These are phyloP conservation scores for Prosapia bicincta DNA, from an alignment of 2,888 invertebrate genomes.

Conservation along the genomic window DNA sequence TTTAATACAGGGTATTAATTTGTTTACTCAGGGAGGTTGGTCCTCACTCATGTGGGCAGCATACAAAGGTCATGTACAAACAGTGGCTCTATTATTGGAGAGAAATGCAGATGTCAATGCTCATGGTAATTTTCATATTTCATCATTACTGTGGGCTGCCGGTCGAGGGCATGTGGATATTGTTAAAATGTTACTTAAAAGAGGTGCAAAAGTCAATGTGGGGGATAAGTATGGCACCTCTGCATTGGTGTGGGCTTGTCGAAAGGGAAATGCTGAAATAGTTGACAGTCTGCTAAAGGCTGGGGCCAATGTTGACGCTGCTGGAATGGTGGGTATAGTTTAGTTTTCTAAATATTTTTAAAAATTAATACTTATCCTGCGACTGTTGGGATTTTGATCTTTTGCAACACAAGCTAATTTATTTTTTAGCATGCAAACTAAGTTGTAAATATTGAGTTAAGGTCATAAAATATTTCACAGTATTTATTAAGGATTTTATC, in stretches of 20 bases:
- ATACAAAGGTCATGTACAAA: constrained; percentile 82
- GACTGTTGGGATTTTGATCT: not conserved
- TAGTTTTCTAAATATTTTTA: not conserved
- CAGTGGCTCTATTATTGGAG: constrained; percentile 74
- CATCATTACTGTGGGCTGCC: constrained; percentile 91
- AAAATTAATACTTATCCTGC: not conserved
- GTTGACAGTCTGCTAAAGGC: constrained; percentile 77
- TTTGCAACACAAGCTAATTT: too few relatives aligned
- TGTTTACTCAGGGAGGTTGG: constrained; percentile 80
- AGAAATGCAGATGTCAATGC: constrained; percentile 91
- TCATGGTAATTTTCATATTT: constrained; percentile 93
- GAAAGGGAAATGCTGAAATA: constrained; percentile 83
- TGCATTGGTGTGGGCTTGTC: constrained; percentile 92
- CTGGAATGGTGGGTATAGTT: constrained; percentile 80
- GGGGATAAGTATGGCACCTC: constrained; percentile 97
- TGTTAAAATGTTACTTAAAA: constrained; percentile 73
- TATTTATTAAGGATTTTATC: too few relatives aligned
- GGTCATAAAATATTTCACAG: too few relatives aligned
- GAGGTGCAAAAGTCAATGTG: constrained; percentile 91
- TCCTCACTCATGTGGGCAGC: constrained; percentile 96
- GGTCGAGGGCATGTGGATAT: constrained; percentile 88
- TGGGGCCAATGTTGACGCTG: constrained; percentile 85
- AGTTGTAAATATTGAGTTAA: too few relatives aligned
- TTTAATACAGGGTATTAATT: too few relatives aligned
- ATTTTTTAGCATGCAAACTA: too few relatives aligned